A percentile compares a stretch with the other conserved stretches of the same genome.
Evolutionary conservation across 2,888 invertebrate genomes (phyloP).

Genomic region (Labia minor): DNA sequence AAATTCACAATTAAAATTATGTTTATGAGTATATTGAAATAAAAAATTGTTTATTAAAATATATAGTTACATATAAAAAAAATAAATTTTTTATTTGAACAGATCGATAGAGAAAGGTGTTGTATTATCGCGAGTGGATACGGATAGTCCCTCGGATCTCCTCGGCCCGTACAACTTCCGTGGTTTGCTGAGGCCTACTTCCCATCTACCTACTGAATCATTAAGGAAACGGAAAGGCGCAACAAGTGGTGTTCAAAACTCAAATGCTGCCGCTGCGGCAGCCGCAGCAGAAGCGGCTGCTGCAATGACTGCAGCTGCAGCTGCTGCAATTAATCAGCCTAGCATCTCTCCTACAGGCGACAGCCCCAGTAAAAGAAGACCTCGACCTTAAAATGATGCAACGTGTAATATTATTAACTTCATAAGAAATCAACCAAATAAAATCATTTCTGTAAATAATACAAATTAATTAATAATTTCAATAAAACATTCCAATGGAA

Average conservation of each 20-base stretch:
- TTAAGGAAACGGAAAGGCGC: constrained; percentile 51
- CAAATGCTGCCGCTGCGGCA: not conserved
- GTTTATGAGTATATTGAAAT: no score
- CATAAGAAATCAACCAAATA: not conserved
- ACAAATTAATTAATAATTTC: not conserved
- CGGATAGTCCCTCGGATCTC: constrained; percentile 35
- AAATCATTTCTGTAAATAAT: not conserved
- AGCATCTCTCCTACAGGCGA: not conserved
- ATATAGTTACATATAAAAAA: no score
- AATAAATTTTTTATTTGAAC: no score
- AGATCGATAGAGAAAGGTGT: not conserved
- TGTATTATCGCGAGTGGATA: not conserved
- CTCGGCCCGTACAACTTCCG: constrained; percentile 58
- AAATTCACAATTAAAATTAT: no score
- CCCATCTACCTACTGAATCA: constrained; percentile 56
- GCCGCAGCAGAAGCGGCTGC: not conserved
- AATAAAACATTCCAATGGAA: not conserved
- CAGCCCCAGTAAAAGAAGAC: not conserved
- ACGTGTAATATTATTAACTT: not conserved
- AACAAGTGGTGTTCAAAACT: constrained; percentile 27
- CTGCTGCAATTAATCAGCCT: not conserved
- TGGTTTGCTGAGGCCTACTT: constrained; percentile 47
- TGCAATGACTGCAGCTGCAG: not conserved
- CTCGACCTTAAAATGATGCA: not conserved
- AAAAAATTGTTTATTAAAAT: no score